phyloP scores from a whole-genome alignment of 2,888 invertebrate species.

The Brachylomia viminalis region DNA sequence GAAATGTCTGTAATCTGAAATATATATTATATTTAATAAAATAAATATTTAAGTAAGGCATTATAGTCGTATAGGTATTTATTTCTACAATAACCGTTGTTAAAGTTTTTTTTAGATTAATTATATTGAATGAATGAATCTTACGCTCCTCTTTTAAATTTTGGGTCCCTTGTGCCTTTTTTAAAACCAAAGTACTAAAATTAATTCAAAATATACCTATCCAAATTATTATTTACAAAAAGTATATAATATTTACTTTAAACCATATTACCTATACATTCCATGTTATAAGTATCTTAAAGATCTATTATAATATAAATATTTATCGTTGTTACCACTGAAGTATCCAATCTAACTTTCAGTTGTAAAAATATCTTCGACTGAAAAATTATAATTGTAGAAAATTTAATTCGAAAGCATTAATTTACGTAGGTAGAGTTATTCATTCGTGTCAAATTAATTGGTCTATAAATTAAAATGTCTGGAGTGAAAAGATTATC shows the following conservation, averaged over 20 bases:
- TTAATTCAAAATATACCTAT: conserved; percentile 63
- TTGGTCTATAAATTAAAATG: conserved; percentile 59
- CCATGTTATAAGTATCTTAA: conserved; percentile 69
- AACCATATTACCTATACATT: conserved; percentile 69
- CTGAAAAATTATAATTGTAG: conserved; percentile 50
- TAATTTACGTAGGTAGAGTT: conserved; percentile 51
- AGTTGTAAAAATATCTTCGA: conserved; percentile 54
- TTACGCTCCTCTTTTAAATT: conserved; percentile 58
- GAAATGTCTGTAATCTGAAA: conserved; percentile 40
- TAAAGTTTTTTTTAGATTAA: conserved; percentile 59
- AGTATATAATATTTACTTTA: conserved; percentile 59
- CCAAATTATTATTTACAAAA: conserved; percentile 60
- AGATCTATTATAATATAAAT: conserved; percentile 64
- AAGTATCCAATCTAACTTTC: conserved; percentile 50
- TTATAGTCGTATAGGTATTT: conserved; percentile 59
- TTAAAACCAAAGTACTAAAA: conserved; percentile 73
- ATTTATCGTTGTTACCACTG: conserved; percentile 64
- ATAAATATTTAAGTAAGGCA: conserved; percentile 55
- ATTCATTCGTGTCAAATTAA: conserved; percentile 65
- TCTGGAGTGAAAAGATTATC: conserved; percentile 46
- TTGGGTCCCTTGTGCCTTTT: conserved; percentile 81
- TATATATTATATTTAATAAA: conserved; percentile 42
- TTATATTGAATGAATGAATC: conserved; percentile 54
- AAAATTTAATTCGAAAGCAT: conserved; percentile 39
- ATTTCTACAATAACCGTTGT: conserved; percentile 60